These are phyloP conservation scores for Drosophila seguyi DNA, from an alignment of 1,140 invertebrate species.

Conservation along the genomic window DNA sequence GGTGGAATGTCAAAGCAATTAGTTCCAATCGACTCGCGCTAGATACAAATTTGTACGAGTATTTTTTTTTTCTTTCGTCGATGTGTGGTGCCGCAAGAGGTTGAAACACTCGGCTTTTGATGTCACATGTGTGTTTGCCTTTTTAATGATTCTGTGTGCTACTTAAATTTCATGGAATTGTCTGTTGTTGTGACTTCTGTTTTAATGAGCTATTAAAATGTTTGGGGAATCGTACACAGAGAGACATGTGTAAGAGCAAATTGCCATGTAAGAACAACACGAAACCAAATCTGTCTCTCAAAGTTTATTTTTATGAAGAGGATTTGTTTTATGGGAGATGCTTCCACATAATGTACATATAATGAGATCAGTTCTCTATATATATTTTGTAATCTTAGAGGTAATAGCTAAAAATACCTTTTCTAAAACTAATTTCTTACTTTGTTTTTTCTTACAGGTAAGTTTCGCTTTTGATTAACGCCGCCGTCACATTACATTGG, in stretches of 20 bases:
- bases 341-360: slow-evolving; percentile 3
- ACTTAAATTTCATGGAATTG: slow-evolving; percentile 62
- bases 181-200: slow-evolving; percentile 15
- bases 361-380: slow-evolving; percentile 29
- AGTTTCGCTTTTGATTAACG: slow-evolving; percentile 30
- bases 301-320: slow-evolving; percentile 18
- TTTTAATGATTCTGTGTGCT: slow-evolving; percentile 65
- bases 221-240: slow-evolving; percentile 27
- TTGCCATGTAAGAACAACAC: slow-evolving; percentile 5
- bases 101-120: slow-evolving; percentile 42
- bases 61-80: neutral
- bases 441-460: slow-evolving; percentile 57
- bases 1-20: slow-evolving; percentile 66
- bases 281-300: neutral
- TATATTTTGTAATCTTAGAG: slow-evolving; percentile 3
- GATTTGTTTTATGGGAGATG: slow-evolving; percentile 35
- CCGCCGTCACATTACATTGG: neutral
- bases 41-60: slow-evolving; percentile 38
- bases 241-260: slow-evolving; percentile 36
- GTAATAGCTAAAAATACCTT: neutral
- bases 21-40: slow-evolving; percentile 60
- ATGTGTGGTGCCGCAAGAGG: slow-evolving; percentile 16
- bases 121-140: slow-evolving; percentile 64
- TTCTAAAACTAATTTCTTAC: neutral
- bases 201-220: slow-evolving; percentile 75